phyloP scores from a whole-genome alignment of 2,797 vertebrate genomes.

The Lophius americanus region DNA sequence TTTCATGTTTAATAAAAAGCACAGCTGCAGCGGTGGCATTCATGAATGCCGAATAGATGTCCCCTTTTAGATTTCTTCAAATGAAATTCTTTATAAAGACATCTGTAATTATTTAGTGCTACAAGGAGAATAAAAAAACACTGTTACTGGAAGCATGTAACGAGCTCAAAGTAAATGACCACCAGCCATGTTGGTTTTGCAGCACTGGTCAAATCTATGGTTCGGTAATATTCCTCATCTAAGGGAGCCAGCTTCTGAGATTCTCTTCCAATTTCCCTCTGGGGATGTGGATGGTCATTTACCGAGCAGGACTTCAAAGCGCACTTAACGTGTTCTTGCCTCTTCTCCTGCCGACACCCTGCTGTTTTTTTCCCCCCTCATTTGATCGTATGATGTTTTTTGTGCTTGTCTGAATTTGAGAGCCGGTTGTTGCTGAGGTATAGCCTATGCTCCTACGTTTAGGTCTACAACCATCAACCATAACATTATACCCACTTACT shows the following conservation, averaged over 20 bases:
- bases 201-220: too few relatives aligned
- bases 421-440: conserved; percentile 44
- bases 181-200: too few relatives aligned
- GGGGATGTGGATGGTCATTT: conserved; percentile 50
- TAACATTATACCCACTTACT: too few relatives aligned
- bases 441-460: neutral
- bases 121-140: neutral
- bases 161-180: too few relatives aligned
- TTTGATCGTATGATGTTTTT: conserved; percentile 56
- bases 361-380: conserved; percentile 30
- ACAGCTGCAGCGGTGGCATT: neutral
- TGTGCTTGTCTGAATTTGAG: conserved; percentile 39
- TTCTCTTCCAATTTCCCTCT: conserved; percentile 20
- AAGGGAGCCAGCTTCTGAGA: too few relatives aligned
- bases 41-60: neutral
- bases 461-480: neutral
- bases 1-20: conserved; percentile 7
- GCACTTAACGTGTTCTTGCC: conserved; percentile 11
- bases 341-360: conserved; percentile 29
- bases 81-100: conserved; percentile 25
- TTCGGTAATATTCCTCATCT: too few relatives aligned
- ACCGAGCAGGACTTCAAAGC: conserved; percentile 54
- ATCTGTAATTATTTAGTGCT: conserved; percentile 23
- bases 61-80: conserved; percentile 24
- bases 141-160: conserved; percentile 15